These are phyloP conservation scores for Clarias platycephalus DNA, from an alignment of 2,797 vertebrate genomes.

Conservation along the genomic window DNA sequence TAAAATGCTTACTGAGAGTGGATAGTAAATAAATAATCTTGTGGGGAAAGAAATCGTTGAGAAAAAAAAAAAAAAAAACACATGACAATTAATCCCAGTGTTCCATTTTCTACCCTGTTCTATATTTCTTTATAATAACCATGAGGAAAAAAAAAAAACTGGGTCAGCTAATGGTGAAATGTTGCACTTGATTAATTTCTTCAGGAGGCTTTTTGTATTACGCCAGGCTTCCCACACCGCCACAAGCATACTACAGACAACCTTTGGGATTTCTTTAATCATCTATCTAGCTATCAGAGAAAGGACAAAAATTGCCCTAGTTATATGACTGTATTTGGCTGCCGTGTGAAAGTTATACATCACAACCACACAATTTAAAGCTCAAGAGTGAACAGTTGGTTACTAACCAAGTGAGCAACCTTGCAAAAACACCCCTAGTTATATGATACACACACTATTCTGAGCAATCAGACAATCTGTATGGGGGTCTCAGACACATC, in stretches of 20 bases:
- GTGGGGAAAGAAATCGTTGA: background rate
- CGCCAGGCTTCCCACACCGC: background rate
- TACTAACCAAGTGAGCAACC: background rate
- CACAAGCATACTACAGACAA: conserved; percentile 1
- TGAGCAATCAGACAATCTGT: background rate
- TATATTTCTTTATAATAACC: conserved; percentile 12
- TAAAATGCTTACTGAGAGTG: background rate
- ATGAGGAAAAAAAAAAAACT: background rate
- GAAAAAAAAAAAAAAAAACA: too few relatives aligned
- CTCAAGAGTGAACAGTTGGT: background rate
- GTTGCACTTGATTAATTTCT: conserved; percentile 1
- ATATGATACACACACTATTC: background rate
- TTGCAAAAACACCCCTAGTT: background rate
- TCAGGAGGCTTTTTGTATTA: conserved; percentile 6
- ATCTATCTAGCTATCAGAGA: background rate
- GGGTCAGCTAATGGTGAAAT: conserved; percentile 9
- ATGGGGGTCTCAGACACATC: background rate
- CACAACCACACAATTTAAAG: background rate
- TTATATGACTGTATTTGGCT: background rate
- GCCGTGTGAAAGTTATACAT: background rate
- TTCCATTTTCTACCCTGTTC: conserved; percentile 6
- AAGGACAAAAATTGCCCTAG: background rate
- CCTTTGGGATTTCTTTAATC: conserved; percentile 18
- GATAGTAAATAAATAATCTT: background rate
- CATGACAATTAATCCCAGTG: background rate